phyloP scores from a whole-genome alignment of 2,888 invertebrate genomes.

The Scaptodrosophila latifasciaeformis region DNA sequence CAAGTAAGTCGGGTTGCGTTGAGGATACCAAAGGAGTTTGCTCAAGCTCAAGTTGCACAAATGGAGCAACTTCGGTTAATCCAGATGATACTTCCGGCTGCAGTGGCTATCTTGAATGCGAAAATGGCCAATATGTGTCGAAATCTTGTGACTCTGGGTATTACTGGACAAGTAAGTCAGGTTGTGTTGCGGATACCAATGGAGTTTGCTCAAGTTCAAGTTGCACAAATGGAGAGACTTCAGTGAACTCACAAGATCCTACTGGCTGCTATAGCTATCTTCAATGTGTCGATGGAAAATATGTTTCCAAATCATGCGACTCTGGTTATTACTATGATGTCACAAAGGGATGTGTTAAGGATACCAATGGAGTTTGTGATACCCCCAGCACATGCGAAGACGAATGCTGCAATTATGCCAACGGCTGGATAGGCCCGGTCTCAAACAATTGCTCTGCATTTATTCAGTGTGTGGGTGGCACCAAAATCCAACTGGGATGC shows the following conservation, averaged over 20 bases:
- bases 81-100: not conserved
- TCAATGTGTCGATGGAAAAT: not conserved
- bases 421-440: conserved; percentile 29
- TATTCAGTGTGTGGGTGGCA: conserved; percentile 30
- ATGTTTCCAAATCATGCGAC: not conserved
- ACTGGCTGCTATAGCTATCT: not conserved
- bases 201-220: conserved; percentile 14
- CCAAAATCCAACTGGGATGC: conserved; percentile 31
- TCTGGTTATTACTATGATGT: not conserved
- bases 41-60: not conserved
- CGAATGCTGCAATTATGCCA: conserved; percentile 37
- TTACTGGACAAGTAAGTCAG: not conserved
- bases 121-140: not conserved
- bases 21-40: not conserved
- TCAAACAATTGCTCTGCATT: conserved; percentile 44
- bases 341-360: conserved; percentile 21
- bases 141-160: not conserved
- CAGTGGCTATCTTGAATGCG: not conserved
- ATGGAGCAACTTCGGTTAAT: not conserved
- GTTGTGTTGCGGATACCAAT: conserved; percentile 26
- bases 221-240: not conserved
- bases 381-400: conserved; percentile 36
- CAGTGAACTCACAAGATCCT: not conserved
- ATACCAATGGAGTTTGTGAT: conserved; percentile 23
- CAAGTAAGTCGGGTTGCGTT: not conserved